phyloP scores from a whole-genome alignment of 2,888 invertebrate genomes.

The Spisula subtruncata region DNA sequence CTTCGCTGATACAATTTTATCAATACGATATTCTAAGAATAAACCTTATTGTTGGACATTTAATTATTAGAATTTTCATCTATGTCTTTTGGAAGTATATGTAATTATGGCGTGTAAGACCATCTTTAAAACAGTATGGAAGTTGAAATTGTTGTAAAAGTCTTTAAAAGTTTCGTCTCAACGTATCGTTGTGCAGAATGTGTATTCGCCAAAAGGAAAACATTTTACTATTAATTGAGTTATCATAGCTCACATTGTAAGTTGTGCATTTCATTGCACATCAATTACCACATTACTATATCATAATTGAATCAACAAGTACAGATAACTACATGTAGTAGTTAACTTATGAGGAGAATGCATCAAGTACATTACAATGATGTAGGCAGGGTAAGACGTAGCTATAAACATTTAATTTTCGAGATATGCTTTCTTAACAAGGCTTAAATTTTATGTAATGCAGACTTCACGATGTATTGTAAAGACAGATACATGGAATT shows the following conservation, averaged over 20 bases:
- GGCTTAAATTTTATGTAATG: not conserved
- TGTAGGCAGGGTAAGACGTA: not conserved
- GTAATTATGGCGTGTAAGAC: no score
- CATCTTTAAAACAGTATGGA: no score
- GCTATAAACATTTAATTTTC: not conserved
- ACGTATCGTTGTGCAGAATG: not conserved
- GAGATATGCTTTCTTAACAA: not conserved
- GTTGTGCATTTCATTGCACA: not conserved
- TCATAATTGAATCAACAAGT: not conserved
- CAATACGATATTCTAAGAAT: no score
- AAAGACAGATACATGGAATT: not conserved
- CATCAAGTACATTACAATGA: not conserved
- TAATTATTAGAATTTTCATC: no score
- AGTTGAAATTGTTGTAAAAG: no score
- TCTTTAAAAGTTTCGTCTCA: no score
- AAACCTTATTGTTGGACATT: no score
- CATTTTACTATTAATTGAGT: not conserved
- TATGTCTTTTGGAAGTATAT: no score
- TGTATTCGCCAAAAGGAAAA: not conserved
- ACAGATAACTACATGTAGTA: not conserved
- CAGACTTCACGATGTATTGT: not conserved
- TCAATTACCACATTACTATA: not conserved
- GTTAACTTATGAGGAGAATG: not conserved
- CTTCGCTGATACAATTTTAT: no score
- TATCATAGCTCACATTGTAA: no score